Conservation (phyloP, 2,888 invertebrate species). For the Tetanocera ferruginea region DNA sequence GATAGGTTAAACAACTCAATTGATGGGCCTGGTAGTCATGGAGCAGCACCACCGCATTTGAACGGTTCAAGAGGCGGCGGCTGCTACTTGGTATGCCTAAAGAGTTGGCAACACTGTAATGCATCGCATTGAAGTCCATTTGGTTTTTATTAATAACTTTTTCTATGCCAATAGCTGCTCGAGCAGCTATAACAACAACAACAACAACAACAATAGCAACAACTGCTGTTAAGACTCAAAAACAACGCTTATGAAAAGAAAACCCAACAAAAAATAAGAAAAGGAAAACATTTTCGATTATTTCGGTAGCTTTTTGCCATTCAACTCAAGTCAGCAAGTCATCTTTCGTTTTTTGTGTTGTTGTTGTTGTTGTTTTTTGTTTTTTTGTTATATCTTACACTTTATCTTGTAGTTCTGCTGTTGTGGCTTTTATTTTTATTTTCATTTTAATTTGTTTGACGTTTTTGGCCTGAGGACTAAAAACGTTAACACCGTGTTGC, state of each 20-base stretch:
- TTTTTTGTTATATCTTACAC: background rate
- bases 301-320: conserved; percentile 17
- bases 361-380: background rate
- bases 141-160: conserved; percentile 47
- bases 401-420: background rate
- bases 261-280: background rate
- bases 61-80: background rate
- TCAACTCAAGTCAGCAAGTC: background rate
- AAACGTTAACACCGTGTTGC: conserved; percentile 61
- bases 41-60: background rate
- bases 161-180: conserved; percentile 57
- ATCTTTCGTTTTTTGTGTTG: background rate
- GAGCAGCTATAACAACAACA: conserved; percentile 40
- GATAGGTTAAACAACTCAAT: conserved; percentile 39
- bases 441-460: conserved; percentile 12
- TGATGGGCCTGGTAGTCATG: conserved; percentile 8
- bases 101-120: background rate
- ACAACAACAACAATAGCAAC: background rate
- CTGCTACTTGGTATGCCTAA: conserved; percentile 1
- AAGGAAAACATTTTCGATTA: conserved; percentile 5
- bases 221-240: background rate
- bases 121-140: background rate
- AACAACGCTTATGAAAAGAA: background rate
- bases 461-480: conserved; percentile 51
- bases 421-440: conserved; percentile 58